A percentile compares a stretch with the other conserved stretches of the same genome.
These are phyloP conservation scores for Spinibarbus caldwelli DNA, from an alignment of 2,797 vertebrate species.

Conservation along the genomic window DNA sequence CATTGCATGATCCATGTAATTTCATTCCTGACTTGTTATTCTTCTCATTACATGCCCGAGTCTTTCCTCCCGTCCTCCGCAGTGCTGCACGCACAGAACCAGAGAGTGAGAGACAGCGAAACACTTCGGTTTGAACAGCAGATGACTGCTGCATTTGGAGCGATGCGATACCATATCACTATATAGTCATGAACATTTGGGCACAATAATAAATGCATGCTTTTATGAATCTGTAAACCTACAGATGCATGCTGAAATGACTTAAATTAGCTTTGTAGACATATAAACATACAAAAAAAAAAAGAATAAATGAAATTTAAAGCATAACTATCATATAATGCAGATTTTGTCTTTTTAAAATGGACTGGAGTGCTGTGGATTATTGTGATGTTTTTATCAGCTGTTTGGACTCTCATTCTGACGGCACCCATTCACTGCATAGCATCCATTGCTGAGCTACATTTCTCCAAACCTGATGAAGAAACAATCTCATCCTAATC, in stretches of 20 bases:
- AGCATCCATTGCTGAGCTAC: no score
- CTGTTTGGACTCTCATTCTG: no score
- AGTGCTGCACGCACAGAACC: not conserved
- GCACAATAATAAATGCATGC: not conserved
- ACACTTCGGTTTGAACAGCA: not conserved
- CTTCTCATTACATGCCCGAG: constrained; percentile 49
- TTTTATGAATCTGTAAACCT: not conserved
- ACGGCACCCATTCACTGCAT: no score
- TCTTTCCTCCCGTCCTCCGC: not conserved
- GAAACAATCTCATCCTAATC: not conserved
- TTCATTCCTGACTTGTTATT: constrained; percentile 58
- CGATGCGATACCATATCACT: not conserved
- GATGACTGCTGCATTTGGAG: not conserved
- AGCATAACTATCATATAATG: not conserved
- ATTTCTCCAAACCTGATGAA: no score
- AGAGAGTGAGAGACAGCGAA: not conserved
- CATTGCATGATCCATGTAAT: constrained; percentile 54
- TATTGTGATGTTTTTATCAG: not conserved
- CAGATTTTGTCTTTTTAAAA: not conserved
- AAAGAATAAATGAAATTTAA: not conserved
- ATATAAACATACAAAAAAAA: not conserved
- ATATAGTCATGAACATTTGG: not conserved
- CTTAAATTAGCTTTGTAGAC: not conserved
- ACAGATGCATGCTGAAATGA: not conserved
- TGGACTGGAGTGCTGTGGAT: not conserved